Evolutionary conservation across 2,888 invertebrate species (phyloP).

Genomic region (Leucoma salicis): DNA sequence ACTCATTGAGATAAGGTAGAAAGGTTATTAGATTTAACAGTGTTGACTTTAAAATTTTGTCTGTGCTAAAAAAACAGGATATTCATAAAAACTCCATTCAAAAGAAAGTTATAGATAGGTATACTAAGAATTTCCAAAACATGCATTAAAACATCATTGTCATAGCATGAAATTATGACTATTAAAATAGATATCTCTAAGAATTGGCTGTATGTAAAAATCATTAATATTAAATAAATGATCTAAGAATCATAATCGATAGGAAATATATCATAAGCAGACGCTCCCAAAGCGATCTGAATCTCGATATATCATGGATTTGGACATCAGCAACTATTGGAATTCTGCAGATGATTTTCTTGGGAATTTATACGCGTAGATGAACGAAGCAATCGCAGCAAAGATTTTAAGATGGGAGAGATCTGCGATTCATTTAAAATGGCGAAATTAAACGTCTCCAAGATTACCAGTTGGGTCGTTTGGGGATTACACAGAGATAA

Average conservation of each 20-base stretch:
- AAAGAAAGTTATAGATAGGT: too few relatives aligned
- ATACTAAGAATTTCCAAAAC: too few relatives aligned
- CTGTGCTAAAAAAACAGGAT: too few relatives aligned
- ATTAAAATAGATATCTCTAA: too few relatives aligned
- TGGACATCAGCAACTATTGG: constrained; percentile 73
- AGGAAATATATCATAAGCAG: constrained; percentile 79
- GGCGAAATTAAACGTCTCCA: constrained; percentile 66
- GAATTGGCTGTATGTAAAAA: not conserved
- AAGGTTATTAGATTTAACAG: too few relatives aligned
- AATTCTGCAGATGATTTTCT: constrained; percentile 70
- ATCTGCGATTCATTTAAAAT: constrained; percentile 66
- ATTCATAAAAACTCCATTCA: too few relatives aligned
- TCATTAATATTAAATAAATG: constrained; percentile 54
- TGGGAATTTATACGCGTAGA: constrained; percentile 60
- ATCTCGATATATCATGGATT: constrained; percentile 73
- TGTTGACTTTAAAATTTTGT: too few relatives aligned
- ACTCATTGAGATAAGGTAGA: too few relatives aligned
- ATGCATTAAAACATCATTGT: too few relatives aligned
- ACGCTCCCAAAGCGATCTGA: constrained; percentile 48
- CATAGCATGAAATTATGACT: too few relatives aligned
- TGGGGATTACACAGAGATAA: constrained; percentile 59
- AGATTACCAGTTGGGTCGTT: constrained; percentile 59
- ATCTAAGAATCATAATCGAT: constrained; percentile 44
- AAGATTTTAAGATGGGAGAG: constrained; percentile 56
- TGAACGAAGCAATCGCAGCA: constrained; percentile 45